A percentile compares a stretch with the other conserved stretches of the same genome.
Conservation (phyloP, 2,797 vertebrate genomes). For the Chelmon rostratus region DNA sequence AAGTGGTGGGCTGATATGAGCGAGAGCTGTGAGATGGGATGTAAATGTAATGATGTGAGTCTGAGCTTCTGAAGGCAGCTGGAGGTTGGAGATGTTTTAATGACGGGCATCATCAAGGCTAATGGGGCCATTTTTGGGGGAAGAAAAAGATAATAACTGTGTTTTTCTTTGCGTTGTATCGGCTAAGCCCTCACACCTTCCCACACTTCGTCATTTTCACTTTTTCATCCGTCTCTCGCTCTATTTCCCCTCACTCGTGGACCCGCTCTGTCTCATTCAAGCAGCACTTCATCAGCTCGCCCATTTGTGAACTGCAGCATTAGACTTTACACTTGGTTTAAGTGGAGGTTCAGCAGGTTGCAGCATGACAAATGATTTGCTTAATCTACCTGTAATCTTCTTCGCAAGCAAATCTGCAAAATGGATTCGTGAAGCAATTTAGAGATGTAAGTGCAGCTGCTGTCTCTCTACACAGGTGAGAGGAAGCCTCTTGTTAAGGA, state of each 20-base stretch:
- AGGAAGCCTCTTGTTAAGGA: not conserved
- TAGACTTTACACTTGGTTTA: slow-evolving; percentile 27
- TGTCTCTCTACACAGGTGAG: not conserved
- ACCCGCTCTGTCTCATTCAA: not conserved
- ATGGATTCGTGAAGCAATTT: slow-evolving; percentile 2
- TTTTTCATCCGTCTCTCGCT: not conserved
- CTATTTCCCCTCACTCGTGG: not conserved
- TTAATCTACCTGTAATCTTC: slow-evolving; percentile 13
- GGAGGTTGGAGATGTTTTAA: slow-evolving; percentile 63
- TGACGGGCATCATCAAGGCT: slow-evolving; percentile 49
- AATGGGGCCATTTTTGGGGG: slow-evolving; percentile 51
- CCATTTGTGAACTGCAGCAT: slow-evolving; percentile 7
- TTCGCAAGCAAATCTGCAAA: not conserved
- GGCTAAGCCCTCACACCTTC: slow-evolving; percentile 1
- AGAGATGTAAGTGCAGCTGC: not conserved
- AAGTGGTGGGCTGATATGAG: slow-evolving; percentile 59
- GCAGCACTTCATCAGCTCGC: slow-evolving; percentile 31
- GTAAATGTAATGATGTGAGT: slow-evolving; percentile 69
- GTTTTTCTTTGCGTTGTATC: slow-evolving; percentile 42
- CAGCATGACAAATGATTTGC: not conserved
- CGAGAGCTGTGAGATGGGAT: slow-evolving; percentile 50
- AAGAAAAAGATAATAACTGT: slow-evolving; percentile 45
- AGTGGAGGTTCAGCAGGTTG: slow-evolving; percentile 32
- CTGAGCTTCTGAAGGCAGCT: slow-evolving; percentile 50
- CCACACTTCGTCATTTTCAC: slow-evolving; percentile 21